These are phyloP conservation scores for Tetramorium alpestre DNA, from an alignment of 1,140 invertebrate genomes.

Conservation along the genomic window DNA sequence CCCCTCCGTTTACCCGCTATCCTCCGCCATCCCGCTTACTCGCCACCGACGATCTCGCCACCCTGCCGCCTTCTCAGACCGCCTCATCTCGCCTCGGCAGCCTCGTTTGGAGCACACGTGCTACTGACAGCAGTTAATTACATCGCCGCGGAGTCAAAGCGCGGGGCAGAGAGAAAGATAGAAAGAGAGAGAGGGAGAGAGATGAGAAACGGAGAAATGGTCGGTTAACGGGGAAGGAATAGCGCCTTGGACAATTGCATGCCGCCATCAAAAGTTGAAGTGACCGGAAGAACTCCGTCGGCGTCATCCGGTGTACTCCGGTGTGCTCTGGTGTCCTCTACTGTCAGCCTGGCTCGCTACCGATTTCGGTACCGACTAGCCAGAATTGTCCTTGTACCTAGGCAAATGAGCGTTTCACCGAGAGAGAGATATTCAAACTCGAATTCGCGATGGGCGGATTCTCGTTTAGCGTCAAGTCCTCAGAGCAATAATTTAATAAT, in stretches of 20 bases:
- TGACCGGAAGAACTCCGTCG: conserved; percentile 51
- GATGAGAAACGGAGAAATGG: conserved; percentile 27
- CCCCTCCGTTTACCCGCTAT: background rate
- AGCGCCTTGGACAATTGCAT: conserved; percentile 49
- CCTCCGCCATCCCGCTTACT: background rate
- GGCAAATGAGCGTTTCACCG: conserved; percentile 25
- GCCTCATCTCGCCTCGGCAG: conserved; percentile 44
- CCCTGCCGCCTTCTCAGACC: conserved; percentile 32
- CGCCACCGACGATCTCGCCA: conserved; percentile 26
- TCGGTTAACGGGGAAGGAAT: conserved; percentile 40
- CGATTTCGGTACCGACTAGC: conserved; percentile 22
- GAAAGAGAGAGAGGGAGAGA: background rate
- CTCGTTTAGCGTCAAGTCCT: background rate
- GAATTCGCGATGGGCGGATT: background rate
- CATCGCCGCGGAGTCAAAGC: conserved; percentile 61
- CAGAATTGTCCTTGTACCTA: background rate
- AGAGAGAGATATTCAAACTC: conserved; percentile 6
- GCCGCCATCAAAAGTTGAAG: conserved; percentile 56
- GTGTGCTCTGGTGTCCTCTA: background rate
- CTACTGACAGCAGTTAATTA: conserved; percentile 76
- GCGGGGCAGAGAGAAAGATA: conserved; percentile 15
- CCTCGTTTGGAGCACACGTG: conserved; percentile 64
- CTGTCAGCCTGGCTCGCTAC: conserved; percentile 8
- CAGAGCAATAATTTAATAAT: conserved; percentile 17
- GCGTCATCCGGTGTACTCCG: background rate